These are phyloP conservation scores for Cuniculus paca DNA, from an alignment of 2,797 vertebrate species.

Conservation along the genomic window DNA sequence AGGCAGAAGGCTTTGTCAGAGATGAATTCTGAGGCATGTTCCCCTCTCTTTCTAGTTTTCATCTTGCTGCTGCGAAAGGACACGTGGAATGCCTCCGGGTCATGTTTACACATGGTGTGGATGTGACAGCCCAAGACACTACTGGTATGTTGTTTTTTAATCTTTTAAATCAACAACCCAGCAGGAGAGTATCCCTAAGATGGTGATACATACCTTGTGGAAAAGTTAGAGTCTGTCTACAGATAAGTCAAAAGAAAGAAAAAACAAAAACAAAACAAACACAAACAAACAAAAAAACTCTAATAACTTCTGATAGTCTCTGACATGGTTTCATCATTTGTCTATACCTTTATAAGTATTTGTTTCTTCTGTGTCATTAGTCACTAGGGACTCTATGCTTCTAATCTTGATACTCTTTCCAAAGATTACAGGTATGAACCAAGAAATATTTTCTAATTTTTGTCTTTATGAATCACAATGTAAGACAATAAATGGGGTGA, in stretches of 20 bases:
- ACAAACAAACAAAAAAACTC: too few species aligned
- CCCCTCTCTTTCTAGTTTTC: conserved; percentile 91
- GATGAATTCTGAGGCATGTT: not conserved
- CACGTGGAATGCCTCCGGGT: conserved; percentile 94
- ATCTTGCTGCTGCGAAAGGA: conserved; percentile 94
- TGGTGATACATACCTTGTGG: not conserved
- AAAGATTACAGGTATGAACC: not conserved
- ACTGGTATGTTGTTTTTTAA: conserved; percentile 89
- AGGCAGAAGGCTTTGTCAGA: not conserved
- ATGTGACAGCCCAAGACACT: conserved; percentile 93
- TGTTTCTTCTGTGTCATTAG: not conserved
- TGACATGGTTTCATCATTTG: not conserved
- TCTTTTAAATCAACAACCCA: not conserved
- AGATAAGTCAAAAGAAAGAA: not conserved
- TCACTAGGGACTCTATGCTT: not conserved
- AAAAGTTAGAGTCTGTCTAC: not conserved
- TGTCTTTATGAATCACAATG: not conserved
- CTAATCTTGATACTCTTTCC: not conserved
- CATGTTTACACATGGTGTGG: conserved; percentile 95
- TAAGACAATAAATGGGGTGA: not conserved
- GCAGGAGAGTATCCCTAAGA: not conserved
- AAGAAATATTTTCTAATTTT: not conserved
- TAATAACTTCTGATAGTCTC: not conserved
- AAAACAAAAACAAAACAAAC: not conserved
- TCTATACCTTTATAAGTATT: not conserved